phyloP scores from a whole-genome alignment of 1,140 invertebrate species.

The Bilobella aurantiaca region DNA sequence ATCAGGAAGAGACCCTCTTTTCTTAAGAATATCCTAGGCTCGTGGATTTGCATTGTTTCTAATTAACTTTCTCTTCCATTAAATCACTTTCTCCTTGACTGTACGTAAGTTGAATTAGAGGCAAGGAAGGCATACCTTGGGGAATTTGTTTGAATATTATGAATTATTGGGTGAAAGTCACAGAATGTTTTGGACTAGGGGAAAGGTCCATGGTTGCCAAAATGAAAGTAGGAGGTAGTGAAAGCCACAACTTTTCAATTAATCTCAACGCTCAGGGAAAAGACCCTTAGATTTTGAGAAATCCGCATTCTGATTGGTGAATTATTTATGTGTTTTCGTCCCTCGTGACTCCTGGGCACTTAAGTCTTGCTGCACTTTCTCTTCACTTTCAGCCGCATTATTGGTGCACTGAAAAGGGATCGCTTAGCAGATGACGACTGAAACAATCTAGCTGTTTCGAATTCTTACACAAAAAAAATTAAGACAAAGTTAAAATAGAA shows the following conservation, averaged over 20 bases:
- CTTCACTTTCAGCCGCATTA: not conserved
- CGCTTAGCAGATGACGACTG: too few species aligned
- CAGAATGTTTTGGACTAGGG: too few species aligned
- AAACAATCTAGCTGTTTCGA: too few species aligned
- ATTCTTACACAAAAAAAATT: too few species aligned
- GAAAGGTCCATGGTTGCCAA: too few species aligned
- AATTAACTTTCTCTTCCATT: not conserved
- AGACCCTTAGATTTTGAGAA: not conserved
- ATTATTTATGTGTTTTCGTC: not conserved
- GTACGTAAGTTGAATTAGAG: not conserved
- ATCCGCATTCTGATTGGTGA: constrained; percentile 2
- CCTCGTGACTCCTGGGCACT: not conserved
- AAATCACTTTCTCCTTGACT: not conserved
- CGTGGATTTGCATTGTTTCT: not conserved
- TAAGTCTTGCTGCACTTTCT: not conserved
- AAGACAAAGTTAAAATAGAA: too few species aligned
- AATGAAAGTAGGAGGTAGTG: not conserved
- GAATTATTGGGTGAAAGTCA: not conserved
- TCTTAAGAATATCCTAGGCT: too few species aligned
- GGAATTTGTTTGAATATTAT: constrained; percentile 1
- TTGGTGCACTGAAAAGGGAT: too few species aligned
- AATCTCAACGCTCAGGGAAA: not conserved
- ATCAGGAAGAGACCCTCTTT: too few species aligned
- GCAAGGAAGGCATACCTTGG: not conserved
- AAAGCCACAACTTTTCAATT: constrained; percentile 8